Conservation (phyloP, 2,113 vertebrate genomes). For the Siniperca chuatsi region DNA sequence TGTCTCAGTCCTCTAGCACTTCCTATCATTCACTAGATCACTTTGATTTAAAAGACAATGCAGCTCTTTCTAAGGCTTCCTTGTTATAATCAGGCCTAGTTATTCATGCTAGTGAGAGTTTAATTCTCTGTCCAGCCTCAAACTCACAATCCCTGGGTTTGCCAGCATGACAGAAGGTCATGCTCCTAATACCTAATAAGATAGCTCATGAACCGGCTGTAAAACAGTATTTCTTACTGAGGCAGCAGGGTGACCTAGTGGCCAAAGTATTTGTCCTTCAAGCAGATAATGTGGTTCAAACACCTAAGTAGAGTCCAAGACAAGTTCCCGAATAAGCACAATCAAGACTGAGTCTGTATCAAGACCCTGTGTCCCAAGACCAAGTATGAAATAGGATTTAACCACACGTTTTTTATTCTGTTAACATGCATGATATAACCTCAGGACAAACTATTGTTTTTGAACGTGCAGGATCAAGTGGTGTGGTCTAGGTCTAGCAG, state of each 20-base stretch:
- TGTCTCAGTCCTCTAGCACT: not conserved
- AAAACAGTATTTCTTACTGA: not conserved
- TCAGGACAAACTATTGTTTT: not conserved
- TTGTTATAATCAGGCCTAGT: not conserved
- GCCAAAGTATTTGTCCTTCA: not conserved
- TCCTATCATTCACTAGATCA: not conserved
- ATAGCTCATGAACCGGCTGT: not conserved
- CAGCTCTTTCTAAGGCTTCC: not conserved
- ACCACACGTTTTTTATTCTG: not conserved
- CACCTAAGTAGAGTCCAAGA: not conserved
- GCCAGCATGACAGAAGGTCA: not conserved
- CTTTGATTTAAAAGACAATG: not conserved
- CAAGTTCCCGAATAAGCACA: not conserved
- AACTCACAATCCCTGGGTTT: not conserved
- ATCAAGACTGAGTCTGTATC: constrained; percentile 1
- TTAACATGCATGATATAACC: not conserved
- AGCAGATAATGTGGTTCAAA: constrained; percentile 14
- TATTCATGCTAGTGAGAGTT: not conserved
- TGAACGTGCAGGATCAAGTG: not conserved
- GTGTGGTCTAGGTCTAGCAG: not conserved
- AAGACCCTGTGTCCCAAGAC: not conserved
- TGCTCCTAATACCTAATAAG: not conserved
- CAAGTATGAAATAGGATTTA: not conserved
- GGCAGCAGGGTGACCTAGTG: not conserved
- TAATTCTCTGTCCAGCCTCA: not conserved